phyloP scores from a whole-genome alignment of 2,888 invertebrate species.

The Trissoscelio sp. region DNA sequence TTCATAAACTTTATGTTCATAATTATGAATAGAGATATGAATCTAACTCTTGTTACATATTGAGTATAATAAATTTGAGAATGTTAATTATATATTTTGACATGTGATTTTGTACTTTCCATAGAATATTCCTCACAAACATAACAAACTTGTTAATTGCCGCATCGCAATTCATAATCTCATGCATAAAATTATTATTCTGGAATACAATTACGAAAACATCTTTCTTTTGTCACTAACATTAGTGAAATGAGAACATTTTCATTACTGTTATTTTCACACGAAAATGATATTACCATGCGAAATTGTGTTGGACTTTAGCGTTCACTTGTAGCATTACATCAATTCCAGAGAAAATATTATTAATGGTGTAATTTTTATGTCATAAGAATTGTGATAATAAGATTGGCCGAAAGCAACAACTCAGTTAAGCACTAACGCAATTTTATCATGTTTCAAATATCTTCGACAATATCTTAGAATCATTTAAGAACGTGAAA shows the following conservation, averaged over 20 bases:
- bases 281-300: not conserved
- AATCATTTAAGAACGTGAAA: not conserved
- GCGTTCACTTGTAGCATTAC: not conserved
- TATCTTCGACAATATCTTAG: not conserved
- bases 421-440: too few relatives aligned
- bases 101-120: not conserved
- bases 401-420: not conserved
- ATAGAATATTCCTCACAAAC: not conserved
- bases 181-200: constrained; percentile 16
- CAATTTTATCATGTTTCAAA: not conserved
- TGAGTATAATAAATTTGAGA: not conserved
- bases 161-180: constrained; percentile 10
- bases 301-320: not conserved
- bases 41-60: not conserved
- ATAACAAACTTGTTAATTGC: not conserved
- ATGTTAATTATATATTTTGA: not conserved
- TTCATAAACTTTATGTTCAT: too few relatives aligned
- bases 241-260: constrained; percentile 31
- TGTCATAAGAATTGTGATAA: not conserved
- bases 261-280: constrained; percentile 27
- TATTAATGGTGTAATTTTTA: not conserved
- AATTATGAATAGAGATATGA: not conserved
- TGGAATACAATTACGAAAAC: constrained; percentile 10
- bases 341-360: not conserved
- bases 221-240: constrained; percentile 27